phyloP scores from a whole-genome alignment of 2,113 vertebrate species.

The Podarcis raffonei region DNA sequence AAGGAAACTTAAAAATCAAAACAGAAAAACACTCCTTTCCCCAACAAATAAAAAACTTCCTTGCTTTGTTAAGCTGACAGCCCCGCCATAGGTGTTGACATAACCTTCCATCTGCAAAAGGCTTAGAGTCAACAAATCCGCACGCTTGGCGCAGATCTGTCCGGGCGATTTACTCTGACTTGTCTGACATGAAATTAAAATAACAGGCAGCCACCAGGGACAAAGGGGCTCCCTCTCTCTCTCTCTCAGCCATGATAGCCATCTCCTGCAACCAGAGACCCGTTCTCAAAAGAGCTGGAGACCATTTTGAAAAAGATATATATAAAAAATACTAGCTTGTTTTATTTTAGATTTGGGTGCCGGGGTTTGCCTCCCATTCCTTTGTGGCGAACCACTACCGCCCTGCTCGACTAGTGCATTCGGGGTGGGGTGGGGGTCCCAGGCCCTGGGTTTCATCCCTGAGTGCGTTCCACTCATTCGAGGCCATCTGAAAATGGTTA shows the following conservation, averaged over 20 bases:
- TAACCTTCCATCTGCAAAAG: conserved; percentile 63
- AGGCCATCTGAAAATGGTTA: conserved; percentile 37
- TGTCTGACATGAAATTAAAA: conserved; percentile 70
- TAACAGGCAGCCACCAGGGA: conserved; percentile 60
- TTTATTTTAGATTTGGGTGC: neutral
- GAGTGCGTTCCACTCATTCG: conserved; percentile 43
- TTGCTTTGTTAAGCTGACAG: conserved; percentile 70
- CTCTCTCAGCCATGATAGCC: conserved; percentile 37
- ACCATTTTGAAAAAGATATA: neutral
- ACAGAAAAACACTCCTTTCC: conserved; percentile 52
- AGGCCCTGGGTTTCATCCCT: conserved; percentile 51
- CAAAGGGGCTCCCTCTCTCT: conserved; percentile 59
- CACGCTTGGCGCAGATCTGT: conserved; percentile 63
- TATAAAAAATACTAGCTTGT: neutral
- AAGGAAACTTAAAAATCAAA: conserved; percentile 69
- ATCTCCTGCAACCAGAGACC: conserved; percentile 39
- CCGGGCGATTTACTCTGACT: conserved; percentile 68
- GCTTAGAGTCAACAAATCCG: conserved; percentile 68
- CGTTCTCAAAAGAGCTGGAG: conserved; percentile 51
- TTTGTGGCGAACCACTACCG: neutral
- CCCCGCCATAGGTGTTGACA: conserved; percentile 64
- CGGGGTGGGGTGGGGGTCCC: conserved; percentile 31
- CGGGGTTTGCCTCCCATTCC: conserved; percentile 1
- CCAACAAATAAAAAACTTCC: conserved; percentile 60
- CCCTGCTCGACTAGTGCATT: neutral